These are phyloP conservation scores for Rhea americana DNA, from an alignment of 2,113 vertebrate genomes.

Conservation along the genomic window DNA sequence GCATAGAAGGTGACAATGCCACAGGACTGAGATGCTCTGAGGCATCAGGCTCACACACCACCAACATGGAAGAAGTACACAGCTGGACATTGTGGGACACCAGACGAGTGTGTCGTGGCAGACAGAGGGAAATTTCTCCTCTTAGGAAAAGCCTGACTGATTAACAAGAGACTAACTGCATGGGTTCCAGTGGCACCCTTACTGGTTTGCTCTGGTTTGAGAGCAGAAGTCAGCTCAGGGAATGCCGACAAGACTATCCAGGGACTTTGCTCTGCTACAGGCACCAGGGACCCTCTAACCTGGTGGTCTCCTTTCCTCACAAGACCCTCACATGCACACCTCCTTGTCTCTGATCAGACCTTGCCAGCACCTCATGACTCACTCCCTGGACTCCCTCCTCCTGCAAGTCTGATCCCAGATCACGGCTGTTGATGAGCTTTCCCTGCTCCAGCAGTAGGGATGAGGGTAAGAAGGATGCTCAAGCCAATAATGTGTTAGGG, in stretches of 20 bases:
- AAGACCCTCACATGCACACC: neutral
- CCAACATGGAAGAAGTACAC: neutral
- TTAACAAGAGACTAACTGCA: accelerated
- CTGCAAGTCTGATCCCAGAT: neutral
- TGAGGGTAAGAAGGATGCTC: neutral
- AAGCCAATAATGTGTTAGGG: neutral
- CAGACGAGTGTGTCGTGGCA: neutral
- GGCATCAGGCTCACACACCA: neutral
- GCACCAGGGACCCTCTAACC: neutral
- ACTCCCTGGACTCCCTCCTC: neutral
- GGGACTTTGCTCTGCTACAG: neutral
- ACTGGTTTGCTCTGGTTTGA: neutral
- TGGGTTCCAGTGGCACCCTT: accelerated
- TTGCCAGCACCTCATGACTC: neutral
- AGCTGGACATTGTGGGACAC: neutral
- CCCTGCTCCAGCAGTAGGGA: neutral
- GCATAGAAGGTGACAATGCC: neutral
- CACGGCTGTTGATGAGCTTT: neutral
- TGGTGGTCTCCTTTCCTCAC: neutral
- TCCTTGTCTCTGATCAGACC: accelerated
- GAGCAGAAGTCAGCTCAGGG: neutral
- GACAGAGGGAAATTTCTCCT: neutral
- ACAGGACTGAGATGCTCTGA: neutral
- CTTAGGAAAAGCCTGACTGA: neutral
- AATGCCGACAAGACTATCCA: accelerated